phyloP scores from a whole-genome alignment of 2,888 invertebrate species.

The Polietes domitor region DNA sequence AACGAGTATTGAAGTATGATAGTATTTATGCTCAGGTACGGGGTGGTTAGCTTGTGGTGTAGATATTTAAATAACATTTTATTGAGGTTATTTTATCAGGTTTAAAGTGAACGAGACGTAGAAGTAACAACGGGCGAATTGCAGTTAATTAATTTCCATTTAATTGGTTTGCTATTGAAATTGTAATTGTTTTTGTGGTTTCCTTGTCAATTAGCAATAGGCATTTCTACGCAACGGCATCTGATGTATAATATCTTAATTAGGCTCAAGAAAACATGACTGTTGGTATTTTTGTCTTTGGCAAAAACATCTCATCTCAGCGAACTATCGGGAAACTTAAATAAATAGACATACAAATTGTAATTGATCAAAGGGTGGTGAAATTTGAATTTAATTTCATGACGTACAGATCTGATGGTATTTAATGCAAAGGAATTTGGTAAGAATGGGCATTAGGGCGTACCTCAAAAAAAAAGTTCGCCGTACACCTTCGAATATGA shows the following conservation, averaged over 20 bases:
- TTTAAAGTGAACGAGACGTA: neutral
- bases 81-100: constrained; percentile 23
- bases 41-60: neutral
- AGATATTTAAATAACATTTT: constrained; percentile 37
- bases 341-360: too few relatives aligned
- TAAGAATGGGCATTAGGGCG: too few relatives aligned
- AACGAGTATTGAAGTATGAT: neutral
- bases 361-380: too few relatives aligned
- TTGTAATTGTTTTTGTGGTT: constrained; percentile 60
- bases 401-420: too few relatives aligned
- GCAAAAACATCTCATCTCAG: too few relatives aligned
- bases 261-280: constrained; percentile 29
- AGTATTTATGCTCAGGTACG: neutral
- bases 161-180: constrained; percentile 56
- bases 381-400: too few relatives aligned
- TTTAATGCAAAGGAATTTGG: too few relatives aligned
- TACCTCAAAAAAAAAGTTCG: too few relatives aligned
- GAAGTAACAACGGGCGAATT: neutral
- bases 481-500: too few relatives aligned
- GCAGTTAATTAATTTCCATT: constrained; percentile 54
- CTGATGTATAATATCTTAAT: constrained; percentile 45
- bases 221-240: constrained; percentile 13
- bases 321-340: too few relatives aligned
- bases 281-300: too few relatives aligned
- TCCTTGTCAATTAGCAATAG: constrained; percentile 54